Evolutionary conservation across 1,140 invertebrate species (phyloP), one percentile per base, ranked within the genome.

Genomic region (Pectinophora gossypiella): DNA sequence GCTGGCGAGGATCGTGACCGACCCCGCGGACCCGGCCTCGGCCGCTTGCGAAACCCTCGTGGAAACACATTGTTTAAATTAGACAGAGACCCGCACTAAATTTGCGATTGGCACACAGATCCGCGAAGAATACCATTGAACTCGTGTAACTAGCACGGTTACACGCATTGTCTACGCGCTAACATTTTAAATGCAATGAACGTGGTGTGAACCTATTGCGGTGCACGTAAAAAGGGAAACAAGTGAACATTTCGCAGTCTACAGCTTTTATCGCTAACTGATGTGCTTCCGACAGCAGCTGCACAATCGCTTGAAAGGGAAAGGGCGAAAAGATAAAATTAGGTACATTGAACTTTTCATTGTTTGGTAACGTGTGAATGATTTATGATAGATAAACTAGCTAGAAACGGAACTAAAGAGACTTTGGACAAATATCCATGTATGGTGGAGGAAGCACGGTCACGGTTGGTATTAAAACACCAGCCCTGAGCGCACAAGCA

Each of bases 91-190:
- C 68, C 60, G 72, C 68, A 76, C 73, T 76, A 68, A 69, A 76
- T 77, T 67, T 64, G 66, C 74, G 67, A 83, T 79, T 74, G 66
- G 61, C 59, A 67, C 68, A 78, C 54, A 64, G 61, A 68, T 66
- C 59, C 59, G 62, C 62, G 56, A 64, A 67, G 61, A 66, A 68
- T 50, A 58, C 58, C 60, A 65, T 70, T 64, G 48, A 69, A 49
- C 61, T 59, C 42, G 53, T 54, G 48, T 58, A 60, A 16, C 48
- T 52, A 50, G 40, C 32, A 44, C 47, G 55, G 55, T 13, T 13
- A 44, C 50, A 49, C 56, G 49, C 47, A 68, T 68, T 68, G 66
- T 65, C 62, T n/a, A 21, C 7, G n/a, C 35, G n/a, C n/a, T n/a
- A n/a, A n/a, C n/a, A n/a, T n/a, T n/a, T n/a, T n/a, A n/a, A n/a